Percentiles rank a stretch among this genome's conserved stretches.
These are phyloP conservation scores for Drosophila mayri DNA, from an alignment of 1,140 invertebrate species.

Conservation along the genomic window DNA sequence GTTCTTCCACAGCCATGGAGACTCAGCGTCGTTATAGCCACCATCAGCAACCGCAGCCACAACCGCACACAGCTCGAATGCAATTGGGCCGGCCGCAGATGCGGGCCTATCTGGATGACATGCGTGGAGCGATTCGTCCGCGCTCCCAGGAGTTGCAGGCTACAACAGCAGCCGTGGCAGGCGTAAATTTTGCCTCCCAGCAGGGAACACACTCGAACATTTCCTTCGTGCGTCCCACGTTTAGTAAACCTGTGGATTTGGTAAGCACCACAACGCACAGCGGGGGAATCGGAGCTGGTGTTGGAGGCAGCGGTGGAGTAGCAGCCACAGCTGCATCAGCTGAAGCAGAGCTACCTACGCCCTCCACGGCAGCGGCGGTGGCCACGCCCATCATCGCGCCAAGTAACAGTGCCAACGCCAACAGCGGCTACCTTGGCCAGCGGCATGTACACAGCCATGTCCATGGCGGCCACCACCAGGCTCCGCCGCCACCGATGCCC, in stretches of 20 bases:
- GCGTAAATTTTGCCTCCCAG: conserved; percentile 14
- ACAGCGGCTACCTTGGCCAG: conserved; percentile 31
- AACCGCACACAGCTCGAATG: conserved; percentile 39
- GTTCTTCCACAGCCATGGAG: conserved; percentile 31
- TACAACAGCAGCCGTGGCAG: conserved; percentile 12
- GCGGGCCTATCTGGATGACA: conserved; percentile 67
- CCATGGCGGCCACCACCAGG: conserved; percentile 52
- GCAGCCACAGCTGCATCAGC: conserved; percentile 8
- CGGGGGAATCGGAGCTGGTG: neutral
- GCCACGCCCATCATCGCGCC: conserved; percentile 20
- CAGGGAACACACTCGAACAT: conserved; percentile 61
- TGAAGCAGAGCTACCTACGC: conserved; percentile 51
- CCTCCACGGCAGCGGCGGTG: conserved; percentile 21
- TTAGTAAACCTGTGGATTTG: conserved; percentile 71
- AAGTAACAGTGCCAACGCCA: conserved; percentile 30
- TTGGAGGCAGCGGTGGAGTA: conserved; percentile 7
- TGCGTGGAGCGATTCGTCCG: conserved; percentile 53
- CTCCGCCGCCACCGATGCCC: conserved; percentile 1
- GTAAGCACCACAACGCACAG: conserved; percentile 77
- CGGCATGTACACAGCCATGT: conserved; percentile 51
- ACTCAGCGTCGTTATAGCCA: conserved; percentile 57
- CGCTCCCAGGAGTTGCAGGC: conserved; percentile 67
- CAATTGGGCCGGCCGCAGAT: conserved; percentile 65
- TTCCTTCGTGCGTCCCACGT: conserved; percentile 79
- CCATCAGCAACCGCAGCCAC: conserved; percentile 35